These are phyloP conservation scores for Xestia c-nigrum DNA, from an alignment of 2,888 invertebrate species.

Conservation along the genomic window DNA sequence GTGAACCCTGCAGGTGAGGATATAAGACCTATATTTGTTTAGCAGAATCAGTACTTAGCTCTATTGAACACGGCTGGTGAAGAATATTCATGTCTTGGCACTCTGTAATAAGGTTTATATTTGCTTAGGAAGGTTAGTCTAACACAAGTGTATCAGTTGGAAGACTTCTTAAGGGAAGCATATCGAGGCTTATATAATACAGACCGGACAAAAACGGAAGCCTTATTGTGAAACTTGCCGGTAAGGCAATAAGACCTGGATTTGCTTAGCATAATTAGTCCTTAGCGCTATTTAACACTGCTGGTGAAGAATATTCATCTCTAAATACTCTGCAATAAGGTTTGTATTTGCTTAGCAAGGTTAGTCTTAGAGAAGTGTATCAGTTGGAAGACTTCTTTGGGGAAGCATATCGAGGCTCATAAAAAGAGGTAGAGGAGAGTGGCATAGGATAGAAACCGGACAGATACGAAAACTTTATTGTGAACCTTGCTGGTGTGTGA, in stretches of 20 bases:
- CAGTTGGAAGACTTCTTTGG: conserved; percentile 82
- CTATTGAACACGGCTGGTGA: background rate
- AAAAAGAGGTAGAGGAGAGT: too few species aligned
- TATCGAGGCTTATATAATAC: conserved; percentile 81
- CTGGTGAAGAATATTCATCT: background rate
- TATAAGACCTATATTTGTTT: background rate
- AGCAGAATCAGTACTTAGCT: background rate
- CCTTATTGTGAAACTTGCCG: conserved; percentile 83
- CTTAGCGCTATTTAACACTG: background rate
- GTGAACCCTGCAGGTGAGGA: conserved; percentile 83
- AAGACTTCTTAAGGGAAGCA: conserved; percentile 84
- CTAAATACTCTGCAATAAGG: rapidly evolving
- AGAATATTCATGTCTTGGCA: background rate
- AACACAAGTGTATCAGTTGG: conserved; percentile 81
- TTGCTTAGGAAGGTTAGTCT: background rate
- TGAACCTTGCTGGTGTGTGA: conserved; percentile 74
- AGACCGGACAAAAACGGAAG: conserved; percentile 81
- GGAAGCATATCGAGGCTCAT: conserved; percentile 84
- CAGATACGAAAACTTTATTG: conserved; percentile 84
- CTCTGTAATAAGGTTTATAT: background rate
- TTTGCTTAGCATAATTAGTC: background rate
- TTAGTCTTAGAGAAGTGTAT: conserved; percentile 74
- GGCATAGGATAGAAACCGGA: conserved; percentile 82
- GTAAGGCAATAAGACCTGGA: background rate
- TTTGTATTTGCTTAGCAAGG: background rate